Evolutionary conservation across 2,113 vertebrate genomes (phyloP), one percentile per base, ranked within the genome.

Genomic region (Todiramphus saurophagus): DNA sequence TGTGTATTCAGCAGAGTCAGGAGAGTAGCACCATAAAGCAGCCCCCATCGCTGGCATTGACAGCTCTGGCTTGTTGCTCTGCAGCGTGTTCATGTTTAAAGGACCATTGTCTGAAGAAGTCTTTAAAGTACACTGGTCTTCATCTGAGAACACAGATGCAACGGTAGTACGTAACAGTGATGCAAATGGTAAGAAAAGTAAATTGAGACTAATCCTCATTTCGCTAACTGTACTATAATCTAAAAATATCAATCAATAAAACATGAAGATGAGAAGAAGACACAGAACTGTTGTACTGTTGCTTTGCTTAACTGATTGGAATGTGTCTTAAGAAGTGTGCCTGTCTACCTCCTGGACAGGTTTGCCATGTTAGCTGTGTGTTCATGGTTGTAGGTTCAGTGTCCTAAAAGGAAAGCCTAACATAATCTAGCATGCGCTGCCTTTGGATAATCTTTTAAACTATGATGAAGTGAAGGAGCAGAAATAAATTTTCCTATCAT

Each of bases 271-370:
- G 16, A 2, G 18, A 33, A 43, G 25, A 39, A 87, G 37, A 16
- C 11, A 12, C 27, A 51, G 46, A 13, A 5, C 24, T 53, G 7
- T 7, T n/a, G 1, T 18, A 25, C 37, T 2, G 6, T 67, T 90
- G n/a, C 11, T 80, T 73, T 59, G 11, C 41, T 60, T 58, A 30
- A 11, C 19, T 89, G 20, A 58, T 83, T 63, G 30, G 25, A 50
- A 14, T 5, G 0, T 60, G 13, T 70, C 1, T 0, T 44, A 28
- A 64, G 17, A 28, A 66, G 20, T 46, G 19, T 78, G 30, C 12
- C 11, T 19, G 3, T 62, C 74, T 44, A 4, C 17, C 5, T 73
- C 83, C 44, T 43, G 41, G 62, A 27, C 14, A 46, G 15, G 55
- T 88, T 73, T 92, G 72, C 17, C 23, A 1, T 2, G 2, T 78